phyloP scores from a whole-genome alignment of 2,797 vertebrate genomes.

The Notamacropus eugenii region DNA sequence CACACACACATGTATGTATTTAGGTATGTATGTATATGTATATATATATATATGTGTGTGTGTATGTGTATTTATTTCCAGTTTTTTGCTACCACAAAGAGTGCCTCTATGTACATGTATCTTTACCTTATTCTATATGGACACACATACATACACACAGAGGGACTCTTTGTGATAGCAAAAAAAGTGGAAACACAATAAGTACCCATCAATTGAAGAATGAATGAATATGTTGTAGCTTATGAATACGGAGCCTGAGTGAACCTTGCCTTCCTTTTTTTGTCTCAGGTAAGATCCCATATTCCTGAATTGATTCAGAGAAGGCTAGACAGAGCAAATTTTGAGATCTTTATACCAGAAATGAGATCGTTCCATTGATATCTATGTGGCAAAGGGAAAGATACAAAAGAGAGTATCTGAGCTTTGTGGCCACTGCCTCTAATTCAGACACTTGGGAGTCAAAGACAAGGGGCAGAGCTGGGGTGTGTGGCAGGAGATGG shows the following conservation, averaged over 20 bases:
- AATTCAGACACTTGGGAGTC: not conserved
- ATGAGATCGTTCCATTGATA: not conserved
- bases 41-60: not conserved
- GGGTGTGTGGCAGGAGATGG: not conserved
- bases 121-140: not conserved
- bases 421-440: too few species aligned
- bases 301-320: not conserved
- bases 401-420: not conserved
- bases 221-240: too few species aligned
- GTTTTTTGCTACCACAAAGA: not conserved
- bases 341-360: not conserved
- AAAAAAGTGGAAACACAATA: not conserved
- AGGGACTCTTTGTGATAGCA: not conserved
- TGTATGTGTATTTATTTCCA: not conserved
- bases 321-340: not conserved
- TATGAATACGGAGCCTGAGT: too few species aligned
- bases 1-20: not conserved
- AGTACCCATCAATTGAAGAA: too few species aligned
- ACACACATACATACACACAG: not conserved
- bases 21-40: not conserved
- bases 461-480: not conserved
- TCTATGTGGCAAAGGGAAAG: not conserved
- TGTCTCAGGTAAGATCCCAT: too few species aligned
- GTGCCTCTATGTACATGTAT: not conserved
- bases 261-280: too few species aligned